Conservation (phyloP, 2,888 invertebrate genomes). For the Cecidostiba fungosa region DNA sequence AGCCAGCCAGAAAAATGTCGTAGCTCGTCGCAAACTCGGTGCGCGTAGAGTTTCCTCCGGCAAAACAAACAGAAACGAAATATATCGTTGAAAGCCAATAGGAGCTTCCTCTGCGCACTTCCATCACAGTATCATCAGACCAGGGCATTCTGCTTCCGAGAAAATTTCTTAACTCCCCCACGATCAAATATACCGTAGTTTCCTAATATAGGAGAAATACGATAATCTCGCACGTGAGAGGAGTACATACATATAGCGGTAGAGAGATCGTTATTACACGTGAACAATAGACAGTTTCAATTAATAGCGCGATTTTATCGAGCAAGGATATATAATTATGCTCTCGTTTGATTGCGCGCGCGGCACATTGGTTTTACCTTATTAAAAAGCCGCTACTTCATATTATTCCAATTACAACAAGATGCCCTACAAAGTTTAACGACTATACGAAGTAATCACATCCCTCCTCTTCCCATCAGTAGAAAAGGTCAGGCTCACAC, state of each 20-base stretch:
- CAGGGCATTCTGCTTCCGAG: not conserved
- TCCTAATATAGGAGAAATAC: not conserved
- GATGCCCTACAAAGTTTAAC: not conserved
- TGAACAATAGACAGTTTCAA: not conserved
- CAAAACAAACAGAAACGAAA: not conserved
- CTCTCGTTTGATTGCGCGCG: not conserved
- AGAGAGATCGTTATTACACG: not conserved
- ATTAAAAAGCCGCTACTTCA: no score
- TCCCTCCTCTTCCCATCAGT: no score
- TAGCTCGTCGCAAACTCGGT: not conserved
- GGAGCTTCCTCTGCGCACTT: not conserved
- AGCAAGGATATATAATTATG: not conserved
- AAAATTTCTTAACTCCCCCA: not conserved
- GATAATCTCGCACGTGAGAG: no score
- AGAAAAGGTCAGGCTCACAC: not conserved
- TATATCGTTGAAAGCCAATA: not conserved
- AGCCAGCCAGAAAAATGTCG: not conserved
- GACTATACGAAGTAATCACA: no score
- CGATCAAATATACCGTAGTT: not conserved
- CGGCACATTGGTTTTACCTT: not conserved
- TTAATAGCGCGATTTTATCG: not conserved
- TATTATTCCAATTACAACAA: not conserved
- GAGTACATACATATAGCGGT: no score
- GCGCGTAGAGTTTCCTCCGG: not conserved
- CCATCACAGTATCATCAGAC: not conserved